phyloP scores from a whole-genome alignment of 2,113 vertebrate species.

The Hypocryptadius cinnamomeus region DNA sequence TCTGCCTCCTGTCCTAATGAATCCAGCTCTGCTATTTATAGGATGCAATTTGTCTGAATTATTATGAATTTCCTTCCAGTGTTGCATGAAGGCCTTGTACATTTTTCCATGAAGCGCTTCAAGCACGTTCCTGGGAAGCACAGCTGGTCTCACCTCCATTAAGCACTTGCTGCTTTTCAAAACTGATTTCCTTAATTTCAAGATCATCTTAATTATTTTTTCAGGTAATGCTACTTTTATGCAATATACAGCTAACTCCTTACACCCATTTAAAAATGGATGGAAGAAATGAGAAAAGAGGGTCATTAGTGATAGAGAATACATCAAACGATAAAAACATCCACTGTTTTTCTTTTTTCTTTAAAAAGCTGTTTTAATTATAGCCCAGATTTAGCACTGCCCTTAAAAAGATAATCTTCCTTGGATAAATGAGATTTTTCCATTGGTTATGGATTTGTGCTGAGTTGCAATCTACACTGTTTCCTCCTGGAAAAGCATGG shows the following conservation, averaged over 20 bases:
- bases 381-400: neutral
- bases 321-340: neutral
- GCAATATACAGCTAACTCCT: neutral
- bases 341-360: neutral
- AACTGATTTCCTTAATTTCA: constrained; percentile 57
- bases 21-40: constrained; percentile 49
- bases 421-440: neutral
- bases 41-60: constrained; percentile 41
- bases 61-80: constrained; percentile 40
- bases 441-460: neutral
- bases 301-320: neutral
- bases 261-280: neutral
- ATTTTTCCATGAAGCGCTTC: neutral
- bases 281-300: neutral
- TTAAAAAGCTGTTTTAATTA: neutral
- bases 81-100: neutral
- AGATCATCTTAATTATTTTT: constrained; percentile 57
- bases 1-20: constrained; percentile 46
- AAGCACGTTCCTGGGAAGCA: constrained; percentile 16
- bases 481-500: neutral
- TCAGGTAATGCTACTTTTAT: constrained; percentile 37
- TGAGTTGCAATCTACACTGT: neutral
- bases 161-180: constrained; percentile 59
- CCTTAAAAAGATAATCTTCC: neutral
- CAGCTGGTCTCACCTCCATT: constrained; percentile 59